phyloP scores from a whole-genome alignment of 2,797 vertebrate genomes.

The Chelon auratus region DNA sequence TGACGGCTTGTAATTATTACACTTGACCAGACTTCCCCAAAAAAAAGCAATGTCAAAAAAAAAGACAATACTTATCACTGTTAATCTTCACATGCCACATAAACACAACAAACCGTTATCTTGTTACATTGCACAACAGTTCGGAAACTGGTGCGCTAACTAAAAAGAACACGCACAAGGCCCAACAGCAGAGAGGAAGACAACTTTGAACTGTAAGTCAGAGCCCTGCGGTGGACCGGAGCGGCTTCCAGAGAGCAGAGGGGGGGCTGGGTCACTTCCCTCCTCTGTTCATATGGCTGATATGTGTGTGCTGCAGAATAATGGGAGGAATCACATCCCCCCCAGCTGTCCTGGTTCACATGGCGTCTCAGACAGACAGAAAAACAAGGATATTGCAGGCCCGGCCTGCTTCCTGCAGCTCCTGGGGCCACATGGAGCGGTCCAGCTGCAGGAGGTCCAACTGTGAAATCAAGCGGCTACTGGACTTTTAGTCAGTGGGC shows the following conservation, averaged over 20 bases:
- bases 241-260: constrained; percentile 55
- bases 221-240: constrained; percentile 50
- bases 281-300: constrained; percentile 58
- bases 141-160: constrained; percentile 1
- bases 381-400: constrained; percentile 72
- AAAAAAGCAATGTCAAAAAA: constrained; percentile 52
- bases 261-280: constrained; percentile 70
- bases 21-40: constrained; percentile 56
- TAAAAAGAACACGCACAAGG: constrained; percentile 14
- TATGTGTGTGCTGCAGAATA: constrained; percentile 66
- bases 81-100: constrained; percentile 26
- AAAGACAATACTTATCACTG: constrained; percentile 18
- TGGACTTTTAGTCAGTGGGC: constrained; percentile 62
- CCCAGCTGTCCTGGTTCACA: constrained; percentile 72
- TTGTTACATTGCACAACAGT: neutral
- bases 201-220: constrained; percentile 60
- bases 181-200: constrained; percentile 53
- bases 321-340: constrained; percentile 73
- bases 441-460: constrained; percentile 68
- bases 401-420: constrained; percentile 76
- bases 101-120: constrained; percentile 2
- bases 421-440: constrained; percentile 26
- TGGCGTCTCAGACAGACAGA: constrained; percentile 75
- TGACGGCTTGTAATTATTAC: constrained; percentile 59
- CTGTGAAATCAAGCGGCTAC: constrained; percentile 70